Percentiles rank a stretch among this genome's conserved stretches.
Conservation (phyloP, 1,140 invertebrate genomes). For the Rhagoletis zephyria region DNA sequence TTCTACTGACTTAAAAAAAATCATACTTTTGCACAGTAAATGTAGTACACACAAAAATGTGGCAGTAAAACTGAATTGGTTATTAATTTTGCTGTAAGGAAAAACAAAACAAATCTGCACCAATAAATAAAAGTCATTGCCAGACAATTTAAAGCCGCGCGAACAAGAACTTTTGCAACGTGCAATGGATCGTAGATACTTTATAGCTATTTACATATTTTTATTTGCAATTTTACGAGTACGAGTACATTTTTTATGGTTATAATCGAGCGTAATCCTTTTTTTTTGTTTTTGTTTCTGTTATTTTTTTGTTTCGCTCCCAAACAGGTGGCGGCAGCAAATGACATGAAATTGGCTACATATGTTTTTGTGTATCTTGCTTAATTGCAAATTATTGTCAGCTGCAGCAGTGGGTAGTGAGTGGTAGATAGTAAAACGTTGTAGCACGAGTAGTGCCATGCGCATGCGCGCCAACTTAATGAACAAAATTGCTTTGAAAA, state of each 20-base stretch:
- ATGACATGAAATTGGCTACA: background rate
- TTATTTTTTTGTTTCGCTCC: background rate
- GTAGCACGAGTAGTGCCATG: slow-evolving; percentile 9
- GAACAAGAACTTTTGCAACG: background rate
- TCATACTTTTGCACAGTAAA: too few relatives aligned
- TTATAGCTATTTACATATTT: background rate
- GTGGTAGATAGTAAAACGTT: background rate
- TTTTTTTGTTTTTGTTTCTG: background rate
- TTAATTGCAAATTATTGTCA: background rate
- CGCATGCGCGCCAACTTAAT: slow-evolving; percentile 37
- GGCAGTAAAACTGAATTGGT: background rate
- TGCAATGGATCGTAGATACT: background rate
- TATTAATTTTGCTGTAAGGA: background rate
- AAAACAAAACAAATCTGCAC: background rate
- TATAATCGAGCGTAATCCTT: background rate
- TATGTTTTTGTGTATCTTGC: slow-evolving; percentile 11
- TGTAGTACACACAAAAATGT: too few relatives aligned
- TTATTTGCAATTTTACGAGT: background rate
- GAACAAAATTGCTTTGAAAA: slow-evolving; percentile 6
- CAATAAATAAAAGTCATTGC: slow-evolving; percentile 35
- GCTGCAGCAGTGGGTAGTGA: background rate
- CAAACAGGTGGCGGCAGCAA: background rate
- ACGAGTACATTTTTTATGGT: background rate
- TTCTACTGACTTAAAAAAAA: too few relatives aligned
- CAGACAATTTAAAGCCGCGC: background rate